Percentiles rank a stretch among this genome's conserved stretches.
These are phyloP conservation scores for Lagenorhynchus albirostris DNA, from an alignment of 2,113 vertebrate genomes.

Conservation along the genomic window DNA sequence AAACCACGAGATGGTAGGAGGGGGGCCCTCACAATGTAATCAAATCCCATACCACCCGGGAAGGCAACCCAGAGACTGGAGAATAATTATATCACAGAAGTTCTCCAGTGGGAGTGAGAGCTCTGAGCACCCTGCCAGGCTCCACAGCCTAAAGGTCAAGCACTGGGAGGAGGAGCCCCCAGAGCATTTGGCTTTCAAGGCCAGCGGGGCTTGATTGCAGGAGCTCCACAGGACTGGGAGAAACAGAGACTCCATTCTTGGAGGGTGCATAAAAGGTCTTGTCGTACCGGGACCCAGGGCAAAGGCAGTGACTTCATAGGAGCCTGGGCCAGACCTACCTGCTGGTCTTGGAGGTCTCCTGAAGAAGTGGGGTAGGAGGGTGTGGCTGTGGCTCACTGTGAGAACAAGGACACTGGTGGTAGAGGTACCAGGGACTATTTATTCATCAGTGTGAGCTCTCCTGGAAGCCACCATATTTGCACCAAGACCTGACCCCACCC, in stretches of 20 bases:
- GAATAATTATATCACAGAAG: neutral
- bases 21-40: neutral
- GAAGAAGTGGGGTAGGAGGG: neutral
- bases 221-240: neutral
- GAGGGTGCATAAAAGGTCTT: neutral
- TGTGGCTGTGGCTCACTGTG: neutral
- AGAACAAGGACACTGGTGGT: neutral
- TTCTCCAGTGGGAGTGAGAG: neutral
- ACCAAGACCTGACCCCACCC: neutral
- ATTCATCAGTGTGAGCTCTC: neutral
- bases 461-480: neutral
- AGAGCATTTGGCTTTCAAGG: neutral
- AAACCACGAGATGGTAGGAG: neutral
- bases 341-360: neutral
- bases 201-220: neutral
- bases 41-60: neutral
- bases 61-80: neutral
- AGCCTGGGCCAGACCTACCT: neutral
- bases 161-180: neutral
- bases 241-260: neutral
- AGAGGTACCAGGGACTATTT: neutral
- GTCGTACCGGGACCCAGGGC: accelerated
- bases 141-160: neutral
- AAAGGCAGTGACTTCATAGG: neutral
- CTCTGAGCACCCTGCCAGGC: neutral